phyloP scores from a whole-genome alignment of 2,888 invertebrate species.

The Spodoptera littoralis region DNA sequence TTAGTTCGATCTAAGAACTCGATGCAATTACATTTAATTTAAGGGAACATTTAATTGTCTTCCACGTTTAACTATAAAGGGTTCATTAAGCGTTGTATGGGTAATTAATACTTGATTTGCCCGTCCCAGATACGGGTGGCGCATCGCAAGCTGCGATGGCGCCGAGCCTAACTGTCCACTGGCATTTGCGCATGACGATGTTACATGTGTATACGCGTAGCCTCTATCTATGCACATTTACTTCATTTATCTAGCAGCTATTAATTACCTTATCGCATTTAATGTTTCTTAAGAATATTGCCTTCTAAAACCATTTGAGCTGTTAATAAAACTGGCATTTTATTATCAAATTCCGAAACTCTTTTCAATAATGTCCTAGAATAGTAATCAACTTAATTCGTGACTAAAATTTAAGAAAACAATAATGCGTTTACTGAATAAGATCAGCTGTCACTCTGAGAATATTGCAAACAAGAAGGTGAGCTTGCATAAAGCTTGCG shows the following conservation, averaged over 20 bases:
- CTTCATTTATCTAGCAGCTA: slow-evolving; percentile 48
- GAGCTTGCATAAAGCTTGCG: slow-evolving; percentile 71
- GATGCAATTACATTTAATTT: slow-evolving; percentile 24
- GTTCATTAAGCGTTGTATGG: slow-evolving; percentile 76
- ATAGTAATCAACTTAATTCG: slow-evolving; percentile 14
- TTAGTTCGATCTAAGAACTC: too few species aligned
- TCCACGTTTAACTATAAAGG: slow-evolving; percentile 63
- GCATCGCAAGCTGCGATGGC: slow-evolving; percentile 84
- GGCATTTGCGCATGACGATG: slow-evolving; percentile 76
- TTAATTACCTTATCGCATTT: slow-evolving; percentile 38
- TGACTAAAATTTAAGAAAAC: slow-evolving; percentile 39
- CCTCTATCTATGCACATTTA: slow-evolving; percentile 51
- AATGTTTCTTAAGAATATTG: slow-evolving; percentile 12
- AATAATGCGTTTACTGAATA: slow-evolving; percentile 50
- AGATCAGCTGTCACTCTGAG: slow-evolving; percentile 41
- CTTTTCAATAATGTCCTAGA: slow-evolving; percentile 26
- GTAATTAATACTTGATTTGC: slow-evolving; percentile 85
- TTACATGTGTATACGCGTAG: slow-evolving; percentile 62
- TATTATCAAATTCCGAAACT: slow-evolving; percentile 3
- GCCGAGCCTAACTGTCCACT: slow-evolving; percentile 85
- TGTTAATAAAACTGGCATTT: slow-evolving; percentile 2
- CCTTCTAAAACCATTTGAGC: neutral
- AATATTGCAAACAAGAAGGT: slow-evolving; percentile 57
- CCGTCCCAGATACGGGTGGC: slow-evolving; percentile 83
- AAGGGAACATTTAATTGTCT: slow-evolving; percentile 42